Evolutionary conservation across 2,888 invertebrate species (phyloP).

Genomic region (Sesia bembeciformis): DNA sequence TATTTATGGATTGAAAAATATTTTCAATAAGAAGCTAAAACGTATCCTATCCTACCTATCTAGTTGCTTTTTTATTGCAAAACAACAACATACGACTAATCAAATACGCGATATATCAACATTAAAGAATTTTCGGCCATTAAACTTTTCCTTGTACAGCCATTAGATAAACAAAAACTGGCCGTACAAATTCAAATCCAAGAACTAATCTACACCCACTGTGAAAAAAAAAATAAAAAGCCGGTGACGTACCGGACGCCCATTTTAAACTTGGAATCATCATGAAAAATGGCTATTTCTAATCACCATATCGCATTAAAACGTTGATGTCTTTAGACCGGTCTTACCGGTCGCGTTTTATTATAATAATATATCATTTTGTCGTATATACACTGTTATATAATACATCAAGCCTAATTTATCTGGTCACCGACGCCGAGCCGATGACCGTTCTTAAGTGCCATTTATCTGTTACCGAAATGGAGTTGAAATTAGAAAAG

Average conservation of each 20-base stretch:
- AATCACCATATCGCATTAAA: slow-evolving; percentile 55
- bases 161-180: slow-evolving; percentile 31
- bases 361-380: slow-evolving; percentile 59
- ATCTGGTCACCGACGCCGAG: slow-evolving; percentile 43
- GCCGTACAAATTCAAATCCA: slow-evolving; percentile 21
- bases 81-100: too few species aligned
- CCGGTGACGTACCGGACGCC: slow-evolving; percentile 35
- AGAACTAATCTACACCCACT: slow-evolving; percentile 50
- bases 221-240: slow-evolving; percentile 19
- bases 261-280: slow-evolving; percentile 25
- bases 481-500: slow-evolving; percentile 20
- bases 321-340: slow-evolving; percentile 42
- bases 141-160: slow-evolving; percentile 35
- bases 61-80: too few species aligned
- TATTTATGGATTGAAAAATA: too few species aligned
- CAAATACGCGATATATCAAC: too few species aligned
- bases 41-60: too few species aligned
- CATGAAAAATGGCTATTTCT: slow-evolving; percentile 53
- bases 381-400: slow-evolving; percentile 44
- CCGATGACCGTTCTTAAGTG: slow-evolving; percentile 44
- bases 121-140: slow-evolving; percentile 20
- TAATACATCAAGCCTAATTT: slow-evolving; percentile 61
- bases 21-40: too few species aligned
- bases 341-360: slow-evolving; percentile 33
- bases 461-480: slow-evolving; percentile 30